Evolutionary conservation across 2,113 vertebrate species (phyloP).

Genomic region (Podiceps cristatus): DNA sequence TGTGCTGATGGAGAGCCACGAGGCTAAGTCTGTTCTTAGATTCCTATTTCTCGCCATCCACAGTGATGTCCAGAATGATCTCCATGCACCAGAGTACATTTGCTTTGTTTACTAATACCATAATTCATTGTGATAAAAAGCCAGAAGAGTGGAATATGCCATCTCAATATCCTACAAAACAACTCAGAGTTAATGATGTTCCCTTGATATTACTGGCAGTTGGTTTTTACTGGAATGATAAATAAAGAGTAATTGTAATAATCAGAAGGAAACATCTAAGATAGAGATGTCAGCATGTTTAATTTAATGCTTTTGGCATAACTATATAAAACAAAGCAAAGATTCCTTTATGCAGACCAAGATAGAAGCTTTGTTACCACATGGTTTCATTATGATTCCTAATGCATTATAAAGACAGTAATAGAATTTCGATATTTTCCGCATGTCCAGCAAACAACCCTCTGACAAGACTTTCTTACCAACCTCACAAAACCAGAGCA

Average conservation of each 20-base stretch:
- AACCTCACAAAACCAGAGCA: background rate
- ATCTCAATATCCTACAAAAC: background rate
- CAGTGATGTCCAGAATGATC: background rate
- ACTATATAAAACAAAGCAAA: background rate
- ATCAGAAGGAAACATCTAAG: conserved; percentile 29
- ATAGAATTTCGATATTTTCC: background rate
- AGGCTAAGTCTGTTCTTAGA: background rate
- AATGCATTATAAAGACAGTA: background rate
- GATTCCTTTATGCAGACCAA: conserved; percentile 1
- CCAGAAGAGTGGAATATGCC: background rate
- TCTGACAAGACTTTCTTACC: background rate
- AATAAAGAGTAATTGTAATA: conserved; percentile 21
- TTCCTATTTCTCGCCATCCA: background rate
- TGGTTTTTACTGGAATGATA: conserved; percentile 55
- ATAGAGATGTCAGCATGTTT: background rate
- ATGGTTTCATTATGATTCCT: background rate
- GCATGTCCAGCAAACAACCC: background rate
- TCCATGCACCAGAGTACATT: background rate
- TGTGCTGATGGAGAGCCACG: background rate
- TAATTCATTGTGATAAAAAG: background rate
- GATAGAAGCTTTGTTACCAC: background rate
- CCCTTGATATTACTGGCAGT: background rate
- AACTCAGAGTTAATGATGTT: background rate
- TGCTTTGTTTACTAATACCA: background rate
- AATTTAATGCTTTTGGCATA: conserved; percentile 19